Percentiles rank a stretch among this genome's conserved stretches.
Evolutionary conservation across 2,113 vertebrate species (phyloP).

Genomic region (Benitochromis conjunctus): DNA sequence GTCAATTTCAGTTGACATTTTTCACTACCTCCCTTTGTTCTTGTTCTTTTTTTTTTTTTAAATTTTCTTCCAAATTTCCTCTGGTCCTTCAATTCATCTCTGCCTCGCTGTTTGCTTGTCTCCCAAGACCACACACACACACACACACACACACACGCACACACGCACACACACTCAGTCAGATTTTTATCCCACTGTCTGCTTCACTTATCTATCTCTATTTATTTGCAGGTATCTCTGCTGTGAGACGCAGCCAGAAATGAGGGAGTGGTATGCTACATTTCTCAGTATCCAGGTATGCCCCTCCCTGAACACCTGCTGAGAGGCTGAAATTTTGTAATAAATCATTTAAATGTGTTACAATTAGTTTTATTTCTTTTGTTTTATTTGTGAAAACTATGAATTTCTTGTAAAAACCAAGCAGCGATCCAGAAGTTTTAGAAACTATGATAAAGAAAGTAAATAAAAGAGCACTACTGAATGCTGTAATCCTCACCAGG

Average conservation of each 20-base stretch:
- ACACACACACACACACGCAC: background rate
- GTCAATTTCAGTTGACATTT: conserved; percentile 16
- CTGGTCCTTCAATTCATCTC: background rate
- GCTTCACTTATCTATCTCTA: background rate
- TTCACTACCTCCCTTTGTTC: background rate
- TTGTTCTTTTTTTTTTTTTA: background rate
- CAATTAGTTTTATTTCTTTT: background rate
- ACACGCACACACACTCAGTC: background rate
- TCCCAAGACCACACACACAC: background rate
- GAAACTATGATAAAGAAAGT: background rate
- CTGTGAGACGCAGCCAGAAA: conserved; percentile 85
- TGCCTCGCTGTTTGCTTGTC: background rate
- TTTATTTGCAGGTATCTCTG: conserved; percentile 84
- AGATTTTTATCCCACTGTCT: background rate
- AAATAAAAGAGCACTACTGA: background rate
- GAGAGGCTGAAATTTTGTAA: background rate
- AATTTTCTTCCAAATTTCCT: background rate
- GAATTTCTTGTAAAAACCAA: background rate
- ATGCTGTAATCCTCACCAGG: background rate
- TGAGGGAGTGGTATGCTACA: conserved; percentile 89
- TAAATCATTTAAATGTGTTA: background rate
- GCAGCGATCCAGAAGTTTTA: background rate
- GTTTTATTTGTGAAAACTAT: background rate
- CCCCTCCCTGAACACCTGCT: background rate
- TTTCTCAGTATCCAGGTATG: conserved; percentile 88